Percentiles rank a stretch among this genome's conserved stretches.
Conservation (phyloP, 2,797 vertebrate species). For the Coregonus sp. region DNA sequence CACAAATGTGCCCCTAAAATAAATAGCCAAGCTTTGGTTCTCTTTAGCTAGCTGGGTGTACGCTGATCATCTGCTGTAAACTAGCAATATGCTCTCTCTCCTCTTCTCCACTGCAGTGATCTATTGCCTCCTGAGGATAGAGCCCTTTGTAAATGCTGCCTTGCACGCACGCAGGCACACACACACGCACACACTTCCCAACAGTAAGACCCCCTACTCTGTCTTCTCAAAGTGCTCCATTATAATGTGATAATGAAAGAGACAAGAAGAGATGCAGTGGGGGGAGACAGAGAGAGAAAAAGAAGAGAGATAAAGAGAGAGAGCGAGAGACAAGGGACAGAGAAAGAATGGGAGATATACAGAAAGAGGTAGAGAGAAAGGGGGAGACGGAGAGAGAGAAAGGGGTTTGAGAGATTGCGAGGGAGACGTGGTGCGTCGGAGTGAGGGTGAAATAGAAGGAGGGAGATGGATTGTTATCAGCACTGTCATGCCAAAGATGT, state of each 20-base stretch:
- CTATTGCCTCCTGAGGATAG: conserved; percentile 55
- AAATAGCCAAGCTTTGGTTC: conserved; percentile 29
- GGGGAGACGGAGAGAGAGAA: conserved; percentile 8
- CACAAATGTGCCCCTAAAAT: conserved; percentile 66
- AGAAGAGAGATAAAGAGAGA: conserved; percentile 45
- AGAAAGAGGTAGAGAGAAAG: not conserved
- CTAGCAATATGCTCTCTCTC: not conserved
- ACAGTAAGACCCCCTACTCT: conserved; percentile 44
- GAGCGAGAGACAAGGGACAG: conserved; percentile 26
- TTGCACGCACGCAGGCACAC: conserved; percentile 15
- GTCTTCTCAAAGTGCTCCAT: conserved; percentile 64
- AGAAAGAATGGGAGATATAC: not conserved
- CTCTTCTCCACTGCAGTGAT: conserved; percentile 52
- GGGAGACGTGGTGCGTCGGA: conserved; percentile 34
- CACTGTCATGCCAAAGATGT: conserved; percentile 67
- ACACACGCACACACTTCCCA: conserved; percentile 23
- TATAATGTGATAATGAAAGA: conserved; percentile 23
- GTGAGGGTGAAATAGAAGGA: conserved; percentile 35
- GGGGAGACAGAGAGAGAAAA: too few relatives aligned
- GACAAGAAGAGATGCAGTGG: too few relatives aligned
- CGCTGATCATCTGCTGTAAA: conserved; percentile 21
- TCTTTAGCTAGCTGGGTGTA: not conserved
- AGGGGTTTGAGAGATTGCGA: conserved; percentile 30
- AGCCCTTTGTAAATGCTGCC: conserved; percentile 67
- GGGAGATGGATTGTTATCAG: conserved; percentile 62